A percentile compares a stretch with the other conserved stretches of the same genome.
phyloP scores from a whole-genome alignment of 2,797 vertebrate species.

The Odontamblyopus rebecca region DNA sequence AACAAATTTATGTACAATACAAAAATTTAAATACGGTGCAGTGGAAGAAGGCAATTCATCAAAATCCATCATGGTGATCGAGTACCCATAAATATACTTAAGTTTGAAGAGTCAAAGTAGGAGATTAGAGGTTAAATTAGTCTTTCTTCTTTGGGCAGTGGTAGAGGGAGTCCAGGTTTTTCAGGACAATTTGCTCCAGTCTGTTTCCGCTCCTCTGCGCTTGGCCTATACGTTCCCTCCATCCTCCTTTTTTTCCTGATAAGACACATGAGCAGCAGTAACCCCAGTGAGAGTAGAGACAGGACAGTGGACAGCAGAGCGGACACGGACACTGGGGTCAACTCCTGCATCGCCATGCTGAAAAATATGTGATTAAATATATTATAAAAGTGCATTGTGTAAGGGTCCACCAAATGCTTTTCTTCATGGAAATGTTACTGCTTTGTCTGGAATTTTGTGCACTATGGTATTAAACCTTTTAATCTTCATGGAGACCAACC shows the following conservation, averaged over 20 bases:
- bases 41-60: neutral
- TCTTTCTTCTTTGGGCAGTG: slow-evolving; percentile 87
- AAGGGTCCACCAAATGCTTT: too few relatives aligned
- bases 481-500: too few relatives aligned
- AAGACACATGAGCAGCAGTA: slow-evolving; percentile 76
- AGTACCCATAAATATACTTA: neutral
- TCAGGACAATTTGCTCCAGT: slow-evolving; percentile 62
- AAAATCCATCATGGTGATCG: neutral
- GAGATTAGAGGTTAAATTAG: slow-evolving; percentile 79
- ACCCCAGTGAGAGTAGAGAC: slow-evolving; percentile 65
- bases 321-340: slow-evolving; percentile 14
- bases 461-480: too few relatives aligned
- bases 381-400: too few relatives aligned
- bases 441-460: too few relatives aligned
- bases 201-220: slow-evolving; percentile 84
- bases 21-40: slow-evolving; percentile 16
- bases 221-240: slow-evolving; percentile 86
- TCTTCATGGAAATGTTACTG: too few relatives aligned
- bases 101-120: neutral
- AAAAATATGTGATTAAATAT: neutral
- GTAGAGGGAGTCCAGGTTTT: slow-evolving; percentile 75
- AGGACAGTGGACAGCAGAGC: slow-evolving; percentile 20
- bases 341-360: slow-evolving; percentile 45
- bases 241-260: slow-evolving; percentile 83
- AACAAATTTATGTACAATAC: slow-evolving; percentile 24